Percentiles rank a stretch among this genome's conserved stretches.
These are phyloP conservation scores for Rhynchomys soricoides DNA, from an alignment of 2,113 vertebrate genomes.

Conservation along the genomic window DNA sequence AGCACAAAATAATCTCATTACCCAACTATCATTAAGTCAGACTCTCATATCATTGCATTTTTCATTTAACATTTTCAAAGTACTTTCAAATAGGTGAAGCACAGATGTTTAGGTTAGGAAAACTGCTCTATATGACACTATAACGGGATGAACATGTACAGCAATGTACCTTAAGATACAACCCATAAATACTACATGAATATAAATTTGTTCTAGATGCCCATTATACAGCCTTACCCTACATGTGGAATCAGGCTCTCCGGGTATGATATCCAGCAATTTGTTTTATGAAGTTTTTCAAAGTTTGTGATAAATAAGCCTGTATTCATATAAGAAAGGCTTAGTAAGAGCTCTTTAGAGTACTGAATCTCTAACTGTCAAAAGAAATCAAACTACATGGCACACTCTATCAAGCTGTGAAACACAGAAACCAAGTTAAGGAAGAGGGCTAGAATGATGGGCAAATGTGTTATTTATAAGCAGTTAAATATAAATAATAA, in stretches of 20 bases:
- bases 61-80: background rate
- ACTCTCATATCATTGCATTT: background rate
- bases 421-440: background rate
- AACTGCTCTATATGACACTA: background rate
- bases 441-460: background rate
- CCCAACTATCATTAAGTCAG: slow-evolving; percentile 11
- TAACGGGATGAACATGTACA: background rate
- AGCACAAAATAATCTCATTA: background rate
- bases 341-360: slow-evolving; percentile 9
- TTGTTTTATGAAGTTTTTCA: slow-evolving; percentile 26
- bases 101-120: background rate
- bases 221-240: background rate
- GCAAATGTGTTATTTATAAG: background rate
- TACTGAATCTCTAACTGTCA: background rate
- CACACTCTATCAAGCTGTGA: background rate
- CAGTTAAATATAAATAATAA: background rate
- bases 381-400: slow-evolving; percentile 19
- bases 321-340: slow-evolving; percentile 37
- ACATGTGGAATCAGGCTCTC: slow-evolving; percentile 4
- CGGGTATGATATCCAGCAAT: background rate
- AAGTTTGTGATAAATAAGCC: background rate
- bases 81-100: background rate
- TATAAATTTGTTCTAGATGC: background rate
- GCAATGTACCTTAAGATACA: background rate
- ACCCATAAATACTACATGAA: background rate